phyloP scores from a whole-genome alignment of 2,113 vertebrate species.

The Canis aureus region DNA sequence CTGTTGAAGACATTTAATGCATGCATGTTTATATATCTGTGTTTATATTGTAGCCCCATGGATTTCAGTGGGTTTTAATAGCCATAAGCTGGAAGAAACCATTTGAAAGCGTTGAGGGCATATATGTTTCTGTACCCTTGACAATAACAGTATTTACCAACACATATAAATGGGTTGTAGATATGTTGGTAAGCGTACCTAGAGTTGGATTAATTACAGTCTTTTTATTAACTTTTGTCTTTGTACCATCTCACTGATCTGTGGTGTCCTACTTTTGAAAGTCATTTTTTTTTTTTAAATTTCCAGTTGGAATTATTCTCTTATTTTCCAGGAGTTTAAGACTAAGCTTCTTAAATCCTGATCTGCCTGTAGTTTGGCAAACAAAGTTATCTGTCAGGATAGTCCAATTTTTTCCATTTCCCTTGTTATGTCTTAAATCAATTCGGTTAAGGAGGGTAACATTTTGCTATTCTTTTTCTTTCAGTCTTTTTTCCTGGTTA shows the following conservation, averaged over 20 bases:
- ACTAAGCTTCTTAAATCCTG: conserved; percentile 81
- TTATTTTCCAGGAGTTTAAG: conserved; percentile 82
- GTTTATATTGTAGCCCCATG: conserved; percentile 77
- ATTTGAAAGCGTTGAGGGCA: neutral
- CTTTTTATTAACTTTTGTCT: conserved; percentile 28
- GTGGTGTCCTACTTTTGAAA: conserved; percentile 73
- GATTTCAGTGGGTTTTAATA: conserved; percentile 66
- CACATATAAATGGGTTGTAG: neutral
- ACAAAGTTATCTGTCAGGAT: conserved; percentile 72
- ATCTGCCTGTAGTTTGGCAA: conserved; percentile 81
- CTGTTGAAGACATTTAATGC: conserved; percentile 87
- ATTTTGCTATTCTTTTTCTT: conserved; percentile 49
- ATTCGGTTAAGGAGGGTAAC: conserved; percentile 69
- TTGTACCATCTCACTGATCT: conserved; percentile 20
- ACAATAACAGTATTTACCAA: neutral
- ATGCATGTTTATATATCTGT: conserved; percentile 83
- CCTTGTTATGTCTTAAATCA: conserved; percentile 82
- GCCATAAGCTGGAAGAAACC: conserved; percentile 28
- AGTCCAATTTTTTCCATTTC: conserved; percentile 81
- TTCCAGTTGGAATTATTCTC: conserved; percentile 79
- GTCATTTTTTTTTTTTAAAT: conserved; percentile 3
- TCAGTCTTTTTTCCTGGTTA: neutral
- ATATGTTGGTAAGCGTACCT: neutral
- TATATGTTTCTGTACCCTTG: neutral
- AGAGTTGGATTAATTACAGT: neutral